A percentile compares a stretch with the other conserved stretches of the same genome.
Evolutionary conservation across 2,797 vertebrate species (phyloP).

Genomic region (Catamblyrhynchus diadema): DNA sequence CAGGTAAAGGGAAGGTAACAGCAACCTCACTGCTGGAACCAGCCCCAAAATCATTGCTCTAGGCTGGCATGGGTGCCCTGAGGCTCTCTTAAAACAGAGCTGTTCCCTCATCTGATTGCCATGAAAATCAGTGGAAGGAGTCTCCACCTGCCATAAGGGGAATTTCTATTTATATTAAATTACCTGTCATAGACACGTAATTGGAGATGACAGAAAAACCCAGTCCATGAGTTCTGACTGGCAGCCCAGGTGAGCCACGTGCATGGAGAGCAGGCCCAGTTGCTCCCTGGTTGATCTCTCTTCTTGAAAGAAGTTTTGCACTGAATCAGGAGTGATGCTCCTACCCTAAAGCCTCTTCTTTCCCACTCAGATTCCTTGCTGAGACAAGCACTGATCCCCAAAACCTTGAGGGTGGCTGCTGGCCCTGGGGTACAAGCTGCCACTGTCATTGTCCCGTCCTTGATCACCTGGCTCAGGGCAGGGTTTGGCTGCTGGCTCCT

Average conservation of each 20-base stretch:
- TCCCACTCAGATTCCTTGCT: neutral
- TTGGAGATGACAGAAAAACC: neutral
- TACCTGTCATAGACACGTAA: accelerated
- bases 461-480: neutral
- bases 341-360: neutral
- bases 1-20: neutral
- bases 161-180: neutral
- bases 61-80: neutral
- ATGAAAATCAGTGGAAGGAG: neutral
- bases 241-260: neutral
- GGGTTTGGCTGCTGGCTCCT: neutral
- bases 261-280: neutral
- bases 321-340: neutral
- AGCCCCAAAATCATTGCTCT: neutral
- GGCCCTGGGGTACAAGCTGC: neutral
- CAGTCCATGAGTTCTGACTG: neutral
- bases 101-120: neutral
- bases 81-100: neutral
- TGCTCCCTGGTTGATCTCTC: neutral
- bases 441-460: neutral
- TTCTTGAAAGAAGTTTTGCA: neutral
- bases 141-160: neutral
- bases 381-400: neutral
- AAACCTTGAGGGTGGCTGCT: accelerated
- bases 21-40: accelerated